A percentile compares a stretch with the other conserved stretches of the same genome.
Evolutionary conservation across 2,113 vertebrate species (phyloP).

Genomic region (Thermophis baileyi): DNA sequence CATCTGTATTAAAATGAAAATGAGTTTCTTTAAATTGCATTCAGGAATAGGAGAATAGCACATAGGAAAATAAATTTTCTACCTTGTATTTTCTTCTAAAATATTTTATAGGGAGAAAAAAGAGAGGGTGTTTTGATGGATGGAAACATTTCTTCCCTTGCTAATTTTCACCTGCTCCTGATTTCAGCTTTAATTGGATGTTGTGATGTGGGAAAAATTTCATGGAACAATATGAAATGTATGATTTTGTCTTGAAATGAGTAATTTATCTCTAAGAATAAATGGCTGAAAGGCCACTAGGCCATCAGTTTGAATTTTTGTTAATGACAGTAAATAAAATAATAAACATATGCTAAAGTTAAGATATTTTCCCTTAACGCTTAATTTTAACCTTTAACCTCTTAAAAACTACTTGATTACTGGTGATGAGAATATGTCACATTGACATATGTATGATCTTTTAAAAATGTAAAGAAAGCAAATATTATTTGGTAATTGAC

Average conservation of each 20-base stretch:
- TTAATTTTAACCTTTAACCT: not conserved
- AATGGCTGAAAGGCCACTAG: not conserved
- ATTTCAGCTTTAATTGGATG: not conserved
- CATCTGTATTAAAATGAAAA: not conserved
- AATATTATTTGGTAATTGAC: not conserved
- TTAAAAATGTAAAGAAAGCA: not conserved
- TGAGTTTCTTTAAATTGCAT: not conserved
- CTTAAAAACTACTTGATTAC: not conserved
- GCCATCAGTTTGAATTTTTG: not conserved
- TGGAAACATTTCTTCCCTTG: not conserved
- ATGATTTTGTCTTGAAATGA: not conserved
- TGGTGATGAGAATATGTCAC: not conserved
- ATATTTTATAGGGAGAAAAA: not conserved
- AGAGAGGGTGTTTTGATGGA: not conserved
- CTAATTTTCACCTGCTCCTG: not conserved
- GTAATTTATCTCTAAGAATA: not conserved
- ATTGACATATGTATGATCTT: not conserved
- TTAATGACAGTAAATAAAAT: not conserved
- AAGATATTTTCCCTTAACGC: not conserved
- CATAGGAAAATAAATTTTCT: not conserved
- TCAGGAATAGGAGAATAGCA: not conserved
- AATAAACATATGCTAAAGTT: not conserved
- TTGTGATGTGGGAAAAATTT: not conserved
- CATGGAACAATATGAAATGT: not conserved
- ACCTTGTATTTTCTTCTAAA: not conserved